phyloP scores from a whole-genome alignment of 2,888 invertebrate genomes.

The Clivina fossor region DNA sequence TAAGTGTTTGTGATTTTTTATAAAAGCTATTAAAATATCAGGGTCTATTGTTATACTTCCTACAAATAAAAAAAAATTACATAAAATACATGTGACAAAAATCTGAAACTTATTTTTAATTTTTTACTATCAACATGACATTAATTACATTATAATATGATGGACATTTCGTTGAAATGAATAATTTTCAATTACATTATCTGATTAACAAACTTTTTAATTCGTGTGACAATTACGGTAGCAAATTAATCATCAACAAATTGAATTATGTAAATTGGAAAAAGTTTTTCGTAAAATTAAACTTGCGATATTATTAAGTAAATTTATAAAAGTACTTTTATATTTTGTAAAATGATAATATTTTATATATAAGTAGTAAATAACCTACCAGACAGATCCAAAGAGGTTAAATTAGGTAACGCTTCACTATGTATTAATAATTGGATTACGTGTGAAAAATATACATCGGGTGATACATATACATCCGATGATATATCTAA shows the following conservation, averaged over 20 bases:
- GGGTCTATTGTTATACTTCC: constrained; percentile 24
- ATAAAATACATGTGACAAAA: background rate
- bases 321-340: too few relatives aligned
- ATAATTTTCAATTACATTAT: too few relatives aligned
- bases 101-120: too few relatives aligned
- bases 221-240: too few relatives aligned
- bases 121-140: too few relatives aligned
- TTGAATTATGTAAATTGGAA: too few relatives aligned
- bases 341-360: background rate
- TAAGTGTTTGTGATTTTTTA: constrained; percentile 13
- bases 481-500: constrained; percentile 62
- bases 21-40: constrained; percentile 6
- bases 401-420: constrained; percentile 59
- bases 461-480: constrained; percentile 44
- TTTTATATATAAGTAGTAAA: background rate
- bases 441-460: constrained; percentile 40
- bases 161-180: too few relatives aligned
- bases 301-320: too few relatives aligned
- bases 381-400: constrained; percentile 64
- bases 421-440: constrained; percentile 54
- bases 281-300: too few relatives aligned
- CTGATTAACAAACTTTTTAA: too few relatives aligned
- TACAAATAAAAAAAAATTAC: constrained; percentile 1
- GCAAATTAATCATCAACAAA: too few relatives aligned
- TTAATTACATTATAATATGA: too few relatives aligned